phyloP scores from a whole-genome alignment of 2,113 vertebrate genomes.

The Perca fluviatilis region DNA sequence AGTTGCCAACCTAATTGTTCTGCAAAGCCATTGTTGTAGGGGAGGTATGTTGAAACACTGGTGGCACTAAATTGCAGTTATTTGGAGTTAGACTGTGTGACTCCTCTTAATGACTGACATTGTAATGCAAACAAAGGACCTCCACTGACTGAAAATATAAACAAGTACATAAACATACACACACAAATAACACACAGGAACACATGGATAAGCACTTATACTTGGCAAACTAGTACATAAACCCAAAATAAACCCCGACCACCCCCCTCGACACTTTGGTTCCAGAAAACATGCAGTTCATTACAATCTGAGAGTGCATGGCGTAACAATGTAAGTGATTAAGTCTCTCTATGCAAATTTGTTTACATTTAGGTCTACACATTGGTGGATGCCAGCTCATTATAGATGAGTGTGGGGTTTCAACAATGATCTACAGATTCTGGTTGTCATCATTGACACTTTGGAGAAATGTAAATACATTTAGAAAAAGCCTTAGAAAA shows the following conservation, averaged over 20 bases:
- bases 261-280: not conserved
- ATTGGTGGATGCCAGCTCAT: conserved; percentile 30
- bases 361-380: conserved; percentile 61
- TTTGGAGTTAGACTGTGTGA: conserved; percentile 60
- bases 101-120: conserved; percentile 43
- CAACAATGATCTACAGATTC: conserved; percentile 24
- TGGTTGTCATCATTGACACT: conserved; percentile 20
- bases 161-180: conserved; percentile 41
- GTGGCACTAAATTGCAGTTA: conserved; percentile 53
- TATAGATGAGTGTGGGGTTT: conserved; percentile 12
- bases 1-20: conserved; percentile 49
- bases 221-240: conserved; percentile 17
- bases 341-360: conserved; percentile 48
- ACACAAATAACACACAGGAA: conserved; percentile 24
- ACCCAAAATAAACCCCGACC: conserved; percentile 6
- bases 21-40: conserved; percentile 23
- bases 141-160: conserved; percentile 50
- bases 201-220: conserved; percentile 13
- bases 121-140: conserved; percentile 54
- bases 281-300: conserved; percentile 40
- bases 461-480: conserved; percentile 3
- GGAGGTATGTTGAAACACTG: conserved; percentile 40
- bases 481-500: not conserved
- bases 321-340: conserved; percentile 61
- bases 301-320: conserved; percentile 41